A percentile compares a stretch with the other conserved stretches of the same genome.
Conservation (phyloP, 1,140 invertebrate species). For the Monochamus saltuarius region DNA sequence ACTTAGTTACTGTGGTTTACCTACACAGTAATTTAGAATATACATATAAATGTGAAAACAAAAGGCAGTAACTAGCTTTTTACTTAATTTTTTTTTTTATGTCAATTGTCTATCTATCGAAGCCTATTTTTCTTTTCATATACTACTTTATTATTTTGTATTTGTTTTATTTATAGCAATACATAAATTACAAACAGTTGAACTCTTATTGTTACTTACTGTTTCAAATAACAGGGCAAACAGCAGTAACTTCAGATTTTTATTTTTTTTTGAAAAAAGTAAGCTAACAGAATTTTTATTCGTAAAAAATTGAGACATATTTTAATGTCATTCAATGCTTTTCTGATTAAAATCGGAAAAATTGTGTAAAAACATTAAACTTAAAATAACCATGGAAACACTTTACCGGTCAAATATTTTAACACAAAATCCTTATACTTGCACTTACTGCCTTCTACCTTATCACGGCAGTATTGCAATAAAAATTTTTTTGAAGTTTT, state of each 20-base stretch:
- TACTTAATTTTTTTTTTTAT: background rate
- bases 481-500: too few species aligned
- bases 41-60: slow-evolving; percentile 4
- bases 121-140: background rate
- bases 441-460: slow-evolving; percentile 1
- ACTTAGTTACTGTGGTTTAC: background rate
- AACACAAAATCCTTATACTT: background rate
- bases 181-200: too few species aligned
- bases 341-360: background rate
- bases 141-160: slow-evolving; percentile 5
- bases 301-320: background rate
- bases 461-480: background rate
- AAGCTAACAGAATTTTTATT: background rate
- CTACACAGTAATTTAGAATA: slow-evolving; percentile 2
- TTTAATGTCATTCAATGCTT: background rate
- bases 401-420: too few species aligned
- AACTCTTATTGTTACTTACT: too few species aligned
- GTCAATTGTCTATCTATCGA: too few species aligned
- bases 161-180: too few species aligned
- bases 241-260: slow-evolving; percentile 7
- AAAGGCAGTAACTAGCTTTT: slow-evolving; percentile 4
- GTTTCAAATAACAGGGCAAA: slow-evolving; percentile 7
- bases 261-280: background rate
- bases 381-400: slow-evolving; percentile 3
- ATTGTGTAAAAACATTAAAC: background rate